phyloP scores from a whole-genome alignment of 2,797 vertebrate species.

The Hydrolagus colliei region DNA sequence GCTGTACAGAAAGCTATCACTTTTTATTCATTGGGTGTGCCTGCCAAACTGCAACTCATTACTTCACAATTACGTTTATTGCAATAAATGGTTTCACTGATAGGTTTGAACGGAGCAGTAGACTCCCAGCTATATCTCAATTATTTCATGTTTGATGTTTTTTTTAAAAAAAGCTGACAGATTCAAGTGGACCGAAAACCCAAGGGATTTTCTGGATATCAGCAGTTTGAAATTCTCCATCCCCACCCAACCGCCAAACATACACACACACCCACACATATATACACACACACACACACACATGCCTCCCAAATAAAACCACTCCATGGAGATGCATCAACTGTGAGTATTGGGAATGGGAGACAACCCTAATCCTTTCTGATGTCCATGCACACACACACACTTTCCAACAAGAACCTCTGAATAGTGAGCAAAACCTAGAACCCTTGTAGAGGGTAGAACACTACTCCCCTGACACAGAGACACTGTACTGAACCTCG shows the following conservation, averaged over 20 bases:
- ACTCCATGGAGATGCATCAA: too few species aligned
- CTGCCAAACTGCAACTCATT: neutral
- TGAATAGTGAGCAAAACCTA: too few species aligned
- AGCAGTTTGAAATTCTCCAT: neutral
- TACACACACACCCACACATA: neutral
- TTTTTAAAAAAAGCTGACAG: neutral
- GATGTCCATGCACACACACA: too few species aligned
- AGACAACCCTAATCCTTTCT: too few species aligned
- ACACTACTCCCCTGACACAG: too few species aligned
- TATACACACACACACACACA: neutral
- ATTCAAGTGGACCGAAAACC: too few species aligned
- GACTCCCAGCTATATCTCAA: slow-evolving; percentile 24
- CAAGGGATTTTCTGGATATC: neutral
- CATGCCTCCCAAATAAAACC: neutral
- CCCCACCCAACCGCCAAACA: too few species aligned
- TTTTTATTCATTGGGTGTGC: neutral
- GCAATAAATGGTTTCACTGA: slow-evolving; percentile 9
- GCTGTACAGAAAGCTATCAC: neutral
- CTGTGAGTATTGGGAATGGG: too few species aligned
- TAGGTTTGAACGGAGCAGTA: neutral
- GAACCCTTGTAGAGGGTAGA: too few species aligned
- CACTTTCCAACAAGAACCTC: too few species aligned
- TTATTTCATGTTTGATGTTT: neutral
- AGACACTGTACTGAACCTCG: too few species aligned
- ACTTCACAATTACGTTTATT: slow-evolving; percentile 8